These are phyloP conservation scores for Rhagophthalmus giganteus DNA, from an alignment of 2,888 invertebrate genomes.

Conservation along the genomic window DNA sequence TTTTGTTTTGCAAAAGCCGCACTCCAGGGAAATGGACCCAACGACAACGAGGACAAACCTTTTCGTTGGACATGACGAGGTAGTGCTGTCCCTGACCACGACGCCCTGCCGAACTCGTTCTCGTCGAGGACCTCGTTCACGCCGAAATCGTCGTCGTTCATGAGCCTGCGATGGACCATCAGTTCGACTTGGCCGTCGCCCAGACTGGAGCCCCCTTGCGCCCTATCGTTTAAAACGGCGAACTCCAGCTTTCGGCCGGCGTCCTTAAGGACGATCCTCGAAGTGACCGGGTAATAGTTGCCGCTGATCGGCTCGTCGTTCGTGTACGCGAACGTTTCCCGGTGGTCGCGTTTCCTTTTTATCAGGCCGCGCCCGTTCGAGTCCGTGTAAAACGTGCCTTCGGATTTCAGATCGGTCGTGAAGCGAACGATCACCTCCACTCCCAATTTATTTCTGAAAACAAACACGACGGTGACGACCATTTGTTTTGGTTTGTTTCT, in stretches of 20 bases:
- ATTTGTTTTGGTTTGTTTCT: too few species aligned
- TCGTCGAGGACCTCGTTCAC: constrained; percentile 74
- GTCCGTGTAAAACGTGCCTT: constrained; percentile 82
- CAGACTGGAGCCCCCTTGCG: constrained; percentile 78
- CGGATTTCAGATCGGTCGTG: constrained; percentile 62
- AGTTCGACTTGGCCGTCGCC: constrained; percentile 71
- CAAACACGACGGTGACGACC: too few species aligned
- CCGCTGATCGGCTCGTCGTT: constrained; percentile 73
- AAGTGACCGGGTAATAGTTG: constrained; percentile 91
- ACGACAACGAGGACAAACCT: not conserved
- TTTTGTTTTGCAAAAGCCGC: too few species aligned
- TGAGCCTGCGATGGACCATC: constrained; percentile 73
- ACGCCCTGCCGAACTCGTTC: constrained; percentile 60
- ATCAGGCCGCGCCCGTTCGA: constrained; percentile 88
- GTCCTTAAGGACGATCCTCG: constrained; percentile 73
- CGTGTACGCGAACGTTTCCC: constrained; percentile 72
- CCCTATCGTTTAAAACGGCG: constrained; percentile 68
- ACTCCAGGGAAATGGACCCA: too few species aligned
- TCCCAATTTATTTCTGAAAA: constrained; percentile 60
- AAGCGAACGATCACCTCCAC: constrained; percentile 81
- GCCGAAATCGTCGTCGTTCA: constrained; percentile 72
- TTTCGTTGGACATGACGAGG: constrained; percentile 41
- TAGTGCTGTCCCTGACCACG: constrained; percentile 63
- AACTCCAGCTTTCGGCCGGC: constrained; percentile 48
- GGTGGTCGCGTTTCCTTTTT: constrained; percentile 65